Evolutionary conservation across 2,888 invertebrate genomes (phyloP).

Genomic region (Drosophila formosana): DNA sequence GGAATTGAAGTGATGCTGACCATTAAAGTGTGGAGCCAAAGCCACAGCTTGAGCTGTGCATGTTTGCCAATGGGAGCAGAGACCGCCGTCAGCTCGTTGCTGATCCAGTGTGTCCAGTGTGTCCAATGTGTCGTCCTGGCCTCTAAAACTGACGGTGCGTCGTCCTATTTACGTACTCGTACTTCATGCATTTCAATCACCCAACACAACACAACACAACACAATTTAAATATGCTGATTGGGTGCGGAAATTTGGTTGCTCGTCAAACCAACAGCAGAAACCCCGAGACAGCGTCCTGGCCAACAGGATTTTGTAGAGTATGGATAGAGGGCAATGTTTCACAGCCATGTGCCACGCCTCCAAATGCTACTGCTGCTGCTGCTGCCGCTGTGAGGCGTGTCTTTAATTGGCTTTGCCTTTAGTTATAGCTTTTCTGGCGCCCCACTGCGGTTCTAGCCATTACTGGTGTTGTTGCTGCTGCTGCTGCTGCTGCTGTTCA

Average conservation of each 20-base stretch:
- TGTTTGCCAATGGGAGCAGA: slow-evolving; percentile 62
- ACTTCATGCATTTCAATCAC: slow-evolving; percentile 77
- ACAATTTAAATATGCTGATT: slow-evolving; percentile 81
- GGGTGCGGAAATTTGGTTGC: slow-evolving; percentile 71
- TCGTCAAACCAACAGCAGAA: slow-evolving; percentile 35
- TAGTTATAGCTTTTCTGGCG: slow-evolving; percentile 30
- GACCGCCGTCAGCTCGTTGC: slow-evolving; percentile 17
- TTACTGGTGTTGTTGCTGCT: slow-evolving; percentile 8
- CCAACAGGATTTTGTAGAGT: background rate
- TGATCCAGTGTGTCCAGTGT: slow-evolving; percentile 18
- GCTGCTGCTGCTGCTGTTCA: slow-evolving; percentile 27
- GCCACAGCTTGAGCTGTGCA: slow-evolving; percentile 36
- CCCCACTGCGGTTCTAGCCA: slow-evolving; percentile 24
- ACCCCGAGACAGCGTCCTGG: slow-evolving; percentile 7
- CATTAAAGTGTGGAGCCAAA: slow-evolving; percentile 59
- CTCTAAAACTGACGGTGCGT: slow-evolving; percentile 46
- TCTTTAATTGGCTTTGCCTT: slow-evolving; percentile 70
- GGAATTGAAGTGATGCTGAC: slow-evolving; percentile 33
- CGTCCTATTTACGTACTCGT: slow-evolving; percentile 59
- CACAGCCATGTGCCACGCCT: slow-evolving; percentile 42
- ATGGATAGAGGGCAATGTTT: slow-evolving; percentile 30
- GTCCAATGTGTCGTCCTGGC: slow-evolving; percentile 38
- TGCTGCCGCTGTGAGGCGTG: slow-evolving; percentile 39
- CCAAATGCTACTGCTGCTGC: background rate
- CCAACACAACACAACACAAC: slow-evolving; percentile 56